Conservation (phyloP, 2,113 vertebrate species). For the Tragelaphus imberbis region DNA sequence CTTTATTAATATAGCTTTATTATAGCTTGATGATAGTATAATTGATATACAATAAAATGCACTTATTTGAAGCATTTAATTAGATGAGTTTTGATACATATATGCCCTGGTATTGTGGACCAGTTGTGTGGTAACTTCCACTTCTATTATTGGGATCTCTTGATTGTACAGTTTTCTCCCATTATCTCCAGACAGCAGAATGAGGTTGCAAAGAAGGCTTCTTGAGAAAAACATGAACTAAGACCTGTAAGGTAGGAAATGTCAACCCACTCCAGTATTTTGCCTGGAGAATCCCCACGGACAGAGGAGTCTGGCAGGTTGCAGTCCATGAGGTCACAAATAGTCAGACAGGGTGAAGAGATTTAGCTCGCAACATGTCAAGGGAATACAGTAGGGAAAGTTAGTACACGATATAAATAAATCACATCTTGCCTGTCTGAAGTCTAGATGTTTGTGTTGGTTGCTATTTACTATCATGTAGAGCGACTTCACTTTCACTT, state of each 20-base stretch:
- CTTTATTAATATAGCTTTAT: not conserved
- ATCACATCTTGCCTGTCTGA: not conserved
- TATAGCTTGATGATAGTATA: not conserved
- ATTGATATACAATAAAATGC: not conserved
- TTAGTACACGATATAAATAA: not conserved
- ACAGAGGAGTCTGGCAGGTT: not conserved
- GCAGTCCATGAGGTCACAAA: not conserved
- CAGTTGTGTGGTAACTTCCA: not conserved
- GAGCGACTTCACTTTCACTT: too few species aligned
- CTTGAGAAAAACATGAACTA: not conserved
- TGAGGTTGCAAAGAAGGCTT: not conserved
- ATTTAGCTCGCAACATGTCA: not conserved
- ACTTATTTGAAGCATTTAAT: not conserved
- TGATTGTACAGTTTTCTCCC: not conserved
- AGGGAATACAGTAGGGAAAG: not conserved
- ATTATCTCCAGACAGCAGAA: not conserved
- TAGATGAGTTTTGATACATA: not conserved
- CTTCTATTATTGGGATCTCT: not conserved
- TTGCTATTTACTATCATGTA: not conserved
- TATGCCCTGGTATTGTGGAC: not conserved
- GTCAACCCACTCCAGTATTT: not conserved
- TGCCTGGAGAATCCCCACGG: not conserved
- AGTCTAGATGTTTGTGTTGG: not conserved
- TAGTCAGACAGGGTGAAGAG: not conserved
- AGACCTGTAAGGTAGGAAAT: not conserved